Evolutionary conservation across 1,140 invertebrate genomes (phyloP).

Genomic region (Drosophila erecta): DNA sequence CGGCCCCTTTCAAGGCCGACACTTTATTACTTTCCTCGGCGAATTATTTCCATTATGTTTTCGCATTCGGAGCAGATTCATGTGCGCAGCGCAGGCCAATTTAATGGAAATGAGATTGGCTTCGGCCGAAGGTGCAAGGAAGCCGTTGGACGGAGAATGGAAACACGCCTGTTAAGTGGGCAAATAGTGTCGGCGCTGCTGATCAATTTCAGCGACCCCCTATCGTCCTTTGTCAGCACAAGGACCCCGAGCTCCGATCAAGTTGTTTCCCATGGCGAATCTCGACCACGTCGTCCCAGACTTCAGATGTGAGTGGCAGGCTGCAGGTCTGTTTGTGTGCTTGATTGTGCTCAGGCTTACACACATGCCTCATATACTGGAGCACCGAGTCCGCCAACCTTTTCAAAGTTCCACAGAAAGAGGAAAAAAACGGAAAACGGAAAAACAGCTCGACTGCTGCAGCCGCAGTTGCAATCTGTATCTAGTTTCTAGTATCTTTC

Average conservation of each 20-base stretch:
- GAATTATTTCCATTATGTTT: conserved; percentile 70
- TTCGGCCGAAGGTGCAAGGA: conserved; percentile 14
- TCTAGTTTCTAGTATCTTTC: conserved; percentile 22
- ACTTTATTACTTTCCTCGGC: conserved; percentile 61
- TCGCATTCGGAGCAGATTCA: conserved; percentile 21
- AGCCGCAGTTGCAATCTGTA: conserved; percentile 35
- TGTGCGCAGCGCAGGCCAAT: conserved; percentile 12
- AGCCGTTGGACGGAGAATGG: conserved; percentile 24
- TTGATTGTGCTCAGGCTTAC: conserved; percentile 51
- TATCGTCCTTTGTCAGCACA: conserved; percentile 5
- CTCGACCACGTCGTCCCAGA: conserved; percentile 48
- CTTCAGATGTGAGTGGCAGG: conserved; percentile 51
- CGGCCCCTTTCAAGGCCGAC: conserved; percentile 45
- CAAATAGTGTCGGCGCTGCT: conserved; percentile 6
- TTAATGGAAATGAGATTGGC: conserved; percentile 57
- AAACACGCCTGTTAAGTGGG: conserved; percentile 23
- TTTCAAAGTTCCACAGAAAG: conserved; percentile 40
- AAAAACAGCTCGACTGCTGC: conserved; percentile 46
- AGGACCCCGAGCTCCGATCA: conserved; percentile 29
- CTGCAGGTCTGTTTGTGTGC: conserved; percentile 22
- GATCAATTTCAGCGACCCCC: conserved; percentile 31
- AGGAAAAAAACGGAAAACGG: neutral
- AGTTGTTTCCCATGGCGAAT: conserved; percentile 32
- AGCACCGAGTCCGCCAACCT: conserved; percentile 46
- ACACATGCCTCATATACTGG: conserved; percentile 29